Evolutionary conservation across 2,797 vertebrate genomes (phyloP), one percentile per base, ranked within the genome.

Genomic region (Loris lydekkerianus): DNA sequence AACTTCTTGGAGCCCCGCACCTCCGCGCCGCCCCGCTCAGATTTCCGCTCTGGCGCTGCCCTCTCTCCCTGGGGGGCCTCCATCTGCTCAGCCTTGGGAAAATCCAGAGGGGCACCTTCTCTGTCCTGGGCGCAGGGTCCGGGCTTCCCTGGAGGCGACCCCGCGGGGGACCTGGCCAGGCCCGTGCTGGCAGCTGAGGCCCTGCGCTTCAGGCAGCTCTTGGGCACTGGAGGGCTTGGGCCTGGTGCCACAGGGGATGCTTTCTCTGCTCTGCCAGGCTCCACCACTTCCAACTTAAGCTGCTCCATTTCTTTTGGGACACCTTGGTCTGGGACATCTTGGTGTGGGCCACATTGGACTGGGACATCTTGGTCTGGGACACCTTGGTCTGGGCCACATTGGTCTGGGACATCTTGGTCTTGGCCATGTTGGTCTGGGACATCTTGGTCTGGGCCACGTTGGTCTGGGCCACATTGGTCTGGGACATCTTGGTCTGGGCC

Each of bases 1-100:
- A 99, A 99, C 93, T 98, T 99, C 96, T 98, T 98, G 23, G 93
- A 92, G 2, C 96, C 46, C 80, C 37, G 89, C 43, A 86, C 93
- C 83, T 98, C 98, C 49, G 53, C 75, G 40, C 86, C 49, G 82
- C 86, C 91, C 84, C 97, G 98, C 70, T 97, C 98, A 3, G 21
- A 8, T 95, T 97, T 98, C 87, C 67, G 97, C 40, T 81, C 97
- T 1, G 93, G 34, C 3, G 94, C 29, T 8, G 97, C 96, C 97
- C 98, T 98, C 23, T 63, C 58, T 23, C 46, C 89, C 43, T 94
- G 72, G 29, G 88, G 96, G 69, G 78, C 43, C 69, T 86, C 98
- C 85, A 93, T 95, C 81, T 95, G 98, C 95, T 97, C 96, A 58
- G 96, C 97, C 87, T 87, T 85, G 49, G 86, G 43, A 37, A 49